Evolutionary conservation across 2,113 vertebrate species (phyloP).

Genomic region (Oxyura jamaicensis): DNA sequence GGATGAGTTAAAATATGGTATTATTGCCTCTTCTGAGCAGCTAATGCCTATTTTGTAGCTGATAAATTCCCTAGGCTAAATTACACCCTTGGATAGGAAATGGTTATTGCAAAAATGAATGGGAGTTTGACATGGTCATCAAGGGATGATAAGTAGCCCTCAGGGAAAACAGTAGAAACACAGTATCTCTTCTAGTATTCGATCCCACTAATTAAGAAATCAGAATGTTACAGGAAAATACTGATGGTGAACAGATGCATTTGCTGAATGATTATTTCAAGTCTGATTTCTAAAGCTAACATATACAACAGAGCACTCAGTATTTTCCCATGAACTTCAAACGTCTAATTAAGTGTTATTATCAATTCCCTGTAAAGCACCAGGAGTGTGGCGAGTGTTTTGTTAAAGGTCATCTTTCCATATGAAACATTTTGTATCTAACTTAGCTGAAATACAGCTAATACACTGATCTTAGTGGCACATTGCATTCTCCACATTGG

Average conservation of each 20-base stretch:
- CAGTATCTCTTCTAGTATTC: neutral
- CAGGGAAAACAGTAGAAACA: neutral
- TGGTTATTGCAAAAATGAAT: neutral
- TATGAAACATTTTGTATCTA: neutral
- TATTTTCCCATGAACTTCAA: neutral
- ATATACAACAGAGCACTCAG: neutral
- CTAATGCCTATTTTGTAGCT: constrained; percentile 20
- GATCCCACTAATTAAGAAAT: constrained; percentile 21
- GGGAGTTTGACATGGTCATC: neutral
- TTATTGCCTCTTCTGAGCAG: constrained; percentile 4
- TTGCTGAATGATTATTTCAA: neutral
- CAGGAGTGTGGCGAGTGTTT: neutral
- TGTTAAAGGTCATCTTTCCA: neutral
- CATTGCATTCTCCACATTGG: neutral
- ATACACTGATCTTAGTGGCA: neutral
- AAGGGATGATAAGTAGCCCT: neutral
- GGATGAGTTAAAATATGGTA: neutral
- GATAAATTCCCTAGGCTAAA: constrained; percentile 29
- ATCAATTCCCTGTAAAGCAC: neutral
- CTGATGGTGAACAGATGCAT: neutral
- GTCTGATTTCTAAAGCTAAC: neutral
- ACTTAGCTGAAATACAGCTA: neutral
- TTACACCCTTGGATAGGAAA: constrained; percentile 7
- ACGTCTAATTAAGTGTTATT: neutral
- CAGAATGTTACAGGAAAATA: constrained; percentile 1